Evolutionary conservation across 2,113 vertebrate species (phyloP), one percentile per base, ranked within the genome.

Genomic region (Orcinus orca): DNA sequence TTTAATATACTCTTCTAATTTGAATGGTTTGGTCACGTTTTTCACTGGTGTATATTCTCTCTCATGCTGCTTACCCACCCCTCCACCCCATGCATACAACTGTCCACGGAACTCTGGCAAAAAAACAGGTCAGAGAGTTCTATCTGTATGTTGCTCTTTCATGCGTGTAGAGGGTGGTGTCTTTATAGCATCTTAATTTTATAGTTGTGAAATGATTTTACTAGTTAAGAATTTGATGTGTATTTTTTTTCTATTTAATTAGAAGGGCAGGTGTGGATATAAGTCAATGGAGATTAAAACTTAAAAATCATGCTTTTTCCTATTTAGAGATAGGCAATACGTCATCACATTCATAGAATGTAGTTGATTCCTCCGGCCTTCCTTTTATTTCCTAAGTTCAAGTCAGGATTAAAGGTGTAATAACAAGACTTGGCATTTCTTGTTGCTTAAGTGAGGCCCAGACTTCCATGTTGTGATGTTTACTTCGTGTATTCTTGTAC

Each of bases 161-260:
- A 93, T 96, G 97, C 96, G 96, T 95, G 96, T 98, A 96, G 96
- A 98, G 96, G 96, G 11, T 97, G 94, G 95, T 98, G 95, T 97
- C 94, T 88, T 97, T 98, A 79, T n/a, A 98, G 97, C 97, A 97
- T 97, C 97, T 98, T 98, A 97, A 98, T 98, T 98, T 98, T 98
- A 96, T 98, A 97, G 95, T 97, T 97, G 97, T 98, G 97, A 97
- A 98, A 97, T 98, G 97, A 98, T 98, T 98, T 98, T 98, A 98
- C 98, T 97, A 98, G 73, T 95, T 96, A 93, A 89, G 93, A 98
- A 97, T 97, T 97, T 98, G 97, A 98, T 98, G 96, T 98, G 92
- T 80, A 77, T 97, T 97, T 97, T 67, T 50, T 96, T 84, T 55
- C 74, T 36, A 1, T 73, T 85, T 79, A 83, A 85, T 84, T 84